These are phyloP conservation scores for Vireo altiloquus DNA, from an alignment of 2,113 vertebrate species.

Conservation along the genomic window DNA sequence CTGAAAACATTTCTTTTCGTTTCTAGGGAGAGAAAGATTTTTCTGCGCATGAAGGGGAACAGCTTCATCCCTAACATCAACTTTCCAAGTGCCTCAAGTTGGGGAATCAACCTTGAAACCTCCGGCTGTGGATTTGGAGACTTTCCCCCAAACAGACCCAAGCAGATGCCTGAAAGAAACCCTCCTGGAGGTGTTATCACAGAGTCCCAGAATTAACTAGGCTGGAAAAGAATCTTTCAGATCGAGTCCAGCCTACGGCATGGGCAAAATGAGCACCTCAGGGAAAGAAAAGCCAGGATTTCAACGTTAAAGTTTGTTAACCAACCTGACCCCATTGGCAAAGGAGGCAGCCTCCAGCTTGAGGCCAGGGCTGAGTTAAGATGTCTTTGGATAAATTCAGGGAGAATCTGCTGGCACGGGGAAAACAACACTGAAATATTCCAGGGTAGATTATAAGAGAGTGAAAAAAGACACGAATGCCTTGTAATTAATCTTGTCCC, in stretches of 20 bases:
- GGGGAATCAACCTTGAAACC: neutral
- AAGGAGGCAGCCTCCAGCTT: neutral
- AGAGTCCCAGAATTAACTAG: neutral
- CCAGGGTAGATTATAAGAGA: neutral
- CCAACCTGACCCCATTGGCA: conserved; percentile 15
- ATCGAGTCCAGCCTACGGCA: neutral
- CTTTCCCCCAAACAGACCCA: neutral
- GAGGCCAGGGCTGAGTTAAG: neutral
- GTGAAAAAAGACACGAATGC: neutral
- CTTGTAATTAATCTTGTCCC: neutral
- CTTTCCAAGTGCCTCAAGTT: neutral
- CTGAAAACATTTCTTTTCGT: conserved; percentile 5
- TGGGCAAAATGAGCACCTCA: neutral
- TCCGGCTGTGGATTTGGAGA: neutral
- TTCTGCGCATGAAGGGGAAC: neutral
- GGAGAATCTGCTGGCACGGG: neutral
- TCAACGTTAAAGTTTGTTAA: neutral
- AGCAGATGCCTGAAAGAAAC: neutral
- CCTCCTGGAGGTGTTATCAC: neutral
- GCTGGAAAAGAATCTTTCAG: neutral
- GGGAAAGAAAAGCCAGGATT: neutral
- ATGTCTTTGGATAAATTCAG: neutral
- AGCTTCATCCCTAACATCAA: neutral
- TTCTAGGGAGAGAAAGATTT: neutral
- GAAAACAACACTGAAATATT: neutral